These are phyloP conservation scores for Pristionchus maxplancki DNA, from an alignment of 2,888 invertebrate genomes.

Conservation along the genomic window DNA sequence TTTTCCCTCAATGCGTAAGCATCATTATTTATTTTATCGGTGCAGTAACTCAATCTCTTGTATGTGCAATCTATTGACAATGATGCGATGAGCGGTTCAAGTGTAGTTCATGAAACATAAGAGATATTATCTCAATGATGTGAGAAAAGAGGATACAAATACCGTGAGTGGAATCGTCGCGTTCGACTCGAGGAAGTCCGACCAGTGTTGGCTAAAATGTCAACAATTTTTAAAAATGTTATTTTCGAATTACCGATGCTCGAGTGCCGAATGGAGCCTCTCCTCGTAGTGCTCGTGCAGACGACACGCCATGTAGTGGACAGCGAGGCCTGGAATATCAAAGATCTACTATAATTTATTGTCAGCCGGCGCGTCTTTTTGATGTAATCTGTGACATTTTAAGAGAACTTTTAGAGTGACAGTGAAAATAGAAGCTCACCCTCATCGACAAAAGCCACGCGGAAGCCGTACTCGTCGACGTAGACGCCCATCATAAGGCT, in stretches of 20 bases:
- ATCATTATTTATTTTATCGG: too few species aligned
- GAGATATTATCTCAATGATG: too few species aligned
- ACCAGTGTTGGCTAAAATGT: constrained; percentile 37
- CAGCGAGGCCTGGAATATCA: constrained; percentile 73
- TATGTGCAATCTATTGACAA: too few species aligned
- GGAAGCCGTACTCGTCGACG: constrained; percentile 81
- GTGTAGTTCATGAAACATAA: not conserved
- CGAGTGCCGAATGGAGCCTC: constrained; percentile 13
- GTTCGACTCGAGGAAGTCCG: constrained; percentile 38
- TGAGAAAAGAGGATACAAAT: not conserved
- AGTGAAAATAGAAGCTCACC: too few species aligned
- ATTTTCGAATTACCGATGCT: constrained; percentile 35
- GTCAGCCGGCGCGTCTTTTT: too few species aligned
- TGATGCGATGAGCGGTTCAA: not conserved
- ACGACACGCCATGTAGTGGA: constrained; percentile 79
- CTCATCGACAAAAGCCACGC: constrained; percentile 79
- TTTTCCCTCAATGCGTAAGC: too few species aligned
- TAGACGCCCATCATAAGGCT: constrained; percentile 74
- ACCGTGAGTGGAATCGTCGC: constrained; percentile 47
- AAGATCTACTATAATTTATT: too few species aligned
- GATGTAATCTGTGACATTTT: not conserved
- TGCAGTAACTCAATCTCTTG: too few species aligned
- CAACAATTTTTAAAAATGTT: not conserved
- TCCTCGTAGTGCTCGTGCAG: constrained; percentile 49
- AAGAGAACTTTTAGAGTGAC: too few species aligned